These are phyloP conservation scores for Chirona hameri DNA, from an alignment of 2,888 invertebrate species.

Conservation along the genomic window DNA sequence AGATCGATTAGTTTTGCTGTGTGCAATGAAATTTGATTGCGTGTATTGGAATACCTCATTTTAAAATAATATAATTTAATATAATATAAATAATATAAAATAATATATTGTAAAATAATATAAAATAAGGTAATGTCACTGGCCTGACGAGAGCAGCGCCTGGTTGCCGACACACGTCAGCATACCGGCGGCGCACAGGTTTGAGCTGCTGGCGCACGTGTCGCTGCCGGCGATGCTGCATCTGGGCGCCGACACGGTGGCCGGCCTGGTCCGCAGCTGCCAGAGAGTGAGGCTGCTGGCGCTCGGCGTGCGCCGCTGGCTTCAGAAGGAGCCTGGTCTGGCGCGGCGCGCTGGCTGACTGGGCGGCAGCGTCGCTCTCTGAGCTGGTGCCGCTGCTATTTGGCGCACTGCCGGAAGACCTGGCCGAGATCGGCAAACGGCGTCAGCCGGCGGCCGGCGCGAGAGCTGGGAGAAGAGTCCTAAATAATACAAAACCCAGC, in stretches of 20 bases:
- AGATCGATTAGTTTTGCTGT: too few relatives aligned
- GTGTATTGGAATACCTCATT: too few relatives aligned
- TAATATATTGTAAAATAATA: too few relatives aligned
- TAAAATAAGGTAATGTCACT: too few relatives aligned
- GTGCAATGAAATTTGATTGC: too few relatives aligned
- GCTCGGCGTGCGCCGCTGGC: neutral
- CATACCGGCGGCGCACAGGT: neutral
- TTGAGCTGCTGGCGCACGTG: neutral
- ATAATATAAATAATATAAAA: too few relatives aligned
- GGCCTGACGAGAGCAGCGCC: neutral
- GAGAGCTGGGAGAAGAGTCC: neutral
- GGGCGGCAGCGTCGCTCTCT: neutral
- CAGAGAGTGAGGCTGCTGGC: neutral
- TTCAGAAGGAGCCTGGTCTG: neutral
- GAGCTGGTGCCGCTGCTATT: neutral
- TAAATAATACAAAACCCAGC: too few relatives aligned
- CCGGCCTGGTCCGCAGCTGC: neutral
- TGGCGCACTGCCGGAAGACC: neutral
- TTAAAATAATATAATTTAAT: too few relatives aligned
- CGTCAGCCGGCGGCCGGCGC: neutral
- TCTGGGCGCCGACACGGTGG: neutral
- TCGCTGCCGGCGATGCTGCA: neutral
- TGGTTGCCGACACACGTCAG: slow-evolving; percentile 1
- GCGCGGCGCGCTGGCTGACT: neutral
- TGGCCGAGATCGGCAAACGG: neutral